phyloP scores from a whole-genome alignment of 2,113 vertebrate species.

The Pedetes capensis region DNA sequence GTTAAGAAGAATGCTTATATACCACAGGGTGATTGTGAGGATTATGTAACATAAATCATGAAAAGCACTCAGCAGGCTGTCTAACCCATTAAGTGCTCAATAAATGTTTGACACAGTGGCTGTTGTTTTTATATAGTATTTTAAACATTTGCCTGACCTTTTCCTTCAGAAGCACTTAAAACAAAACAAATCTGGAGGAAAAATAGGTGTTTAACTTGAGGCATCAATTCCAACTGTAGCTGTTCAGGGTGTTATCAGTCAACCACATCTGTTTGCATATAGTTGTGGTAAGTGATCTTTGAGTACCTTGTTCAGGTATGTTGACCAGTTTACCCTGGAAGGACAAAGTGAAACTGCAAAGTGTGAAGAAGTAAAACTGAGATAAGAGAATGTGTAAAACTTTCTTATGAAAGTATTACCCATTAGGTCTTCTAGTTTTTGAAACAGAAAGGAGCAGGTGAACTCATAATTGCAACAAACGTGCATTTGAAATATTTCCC shows the following conservation, averaged over 20 bases:
- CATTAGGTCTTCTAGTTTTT: neutral
- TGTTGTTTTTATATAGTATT: constrained; percentile 15
- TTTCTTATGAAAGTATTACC: constrained; percentile 9
- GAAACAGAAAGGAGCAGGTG: constrained; percentile 10
- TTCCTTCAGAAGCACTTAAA: constrained; percentile 25
- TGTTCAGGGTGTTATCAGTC: neutral
- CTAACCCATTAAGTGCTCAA: neutral
- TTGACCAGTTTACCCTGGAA: neutral
- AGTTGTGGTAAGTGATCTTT: constrained; percentile 12
- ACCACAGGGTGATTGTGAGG: neutral
- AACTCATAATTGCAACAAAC: neutral
- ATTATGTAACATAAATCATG: neutral
- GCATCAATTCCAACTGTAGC: neutral
- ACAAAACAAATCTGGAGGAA: neutral
- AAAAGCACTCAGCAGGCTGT: neutral
- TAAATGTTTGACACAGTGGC: neutral
- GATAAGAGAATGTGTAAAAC: neutral
- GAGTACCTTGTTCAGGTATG: neutral
- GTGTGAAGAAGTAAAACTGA: constrained; percentile 44
- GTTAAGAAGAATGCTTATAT: neutral
- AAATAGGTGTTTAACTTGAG: constrained; percentile 10
- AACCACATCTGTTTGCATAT: constrained; percentile 29
- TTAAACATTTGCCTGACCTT: constrained; percentile 49
- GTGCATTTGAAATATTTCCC: neutral
- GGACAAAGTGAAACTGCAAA: neutral